These are phyloP conservation scores for Myripristis murdjan DNA, from an alignment of 2,797 vertebrate species.

Conservation along the genomic window DNA sequence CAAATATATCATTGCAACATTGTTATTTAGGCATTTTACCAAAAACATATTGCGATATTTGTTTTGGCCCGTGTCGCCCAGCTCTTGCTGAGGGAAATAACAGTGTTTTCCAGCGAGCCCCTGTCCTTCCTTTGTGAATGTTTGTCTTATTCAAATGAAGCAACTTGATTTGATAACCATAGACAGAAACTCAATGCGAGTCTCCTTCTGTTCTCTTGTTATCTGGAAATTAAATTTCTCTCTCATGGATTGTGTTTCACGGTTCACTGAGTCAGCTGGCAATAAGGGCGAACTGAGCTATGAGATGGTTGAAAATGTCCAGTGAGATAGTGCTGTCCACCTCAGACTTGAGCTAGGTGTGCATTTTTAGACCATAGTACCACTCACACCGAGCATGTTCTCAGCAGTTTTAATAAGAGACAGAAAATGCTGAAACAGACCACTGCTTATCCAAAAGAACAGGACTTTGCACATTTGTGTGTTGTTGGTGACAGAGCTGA, in stretches of 20 bases:
- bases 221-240: slow-evolving; percentile 80
- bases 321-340: slow-evolving; percentile 38
- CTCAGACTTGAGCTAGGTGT: slow-evolving; percentile 38
- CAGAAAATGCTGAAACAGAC: slow-evolving; percentile 12
- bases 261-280: slow-evolving; percentile 72
- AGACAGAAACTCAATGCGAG: slow-evolving; percentile 72
- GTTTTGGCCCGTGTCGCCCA: slow-evolving; percentile 24
- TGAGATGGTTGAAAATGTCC: slow-evolving; percentile 57
- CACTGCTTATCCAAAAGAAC: neutral
- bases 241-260: slow-evolving; percentile 78
- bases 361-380: neutral
- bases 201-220: slow-evolving; percentile 78
- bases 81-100: slow-evolving; percentile 14
- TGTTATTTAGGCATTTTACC: neutral
- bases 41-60: slow-evolving; percentile 1
- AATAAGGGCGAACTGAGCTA: slow-evolving; percentile 59
- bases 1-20: neutral
- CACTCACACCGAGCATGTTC: neutral
- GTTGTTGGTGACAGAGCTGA: neutral
- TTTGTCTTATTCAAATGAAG: slow-evolving; percentile 72
- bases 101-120: slow-evolving; percentile 42
- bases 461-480: neutral
- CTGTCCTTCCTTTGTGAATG: slow-evolving; percentile 49
- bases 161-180: slow-evolving; percentile 78
- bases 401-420: neutral